Evolutionary conservation across 2,113 vertebrate species (phyloP).

Genomic region (Amphiprion ocellaris): DNA sequence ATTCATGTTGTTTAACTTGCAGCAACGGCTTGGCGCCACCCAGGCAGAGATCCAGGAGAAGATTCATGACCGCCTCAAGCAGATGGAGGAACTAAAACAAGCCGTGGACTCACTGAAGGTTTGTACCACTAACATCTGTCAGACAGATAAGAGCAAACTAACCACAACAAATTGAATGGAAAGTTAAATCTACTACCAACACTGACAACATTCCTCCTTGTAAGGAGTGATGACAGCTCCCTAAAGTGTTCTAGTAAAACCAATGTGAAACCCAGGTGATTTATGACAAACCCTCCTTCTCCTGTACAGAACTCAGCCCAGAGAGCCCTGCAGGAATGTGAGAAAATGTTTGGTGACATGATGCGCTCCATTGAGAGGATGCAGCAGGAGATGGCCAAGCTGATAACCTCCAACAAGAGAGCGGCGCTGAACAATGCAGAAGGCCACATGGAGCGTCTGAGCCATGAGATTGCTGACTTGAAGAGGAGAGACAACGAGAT

Average conservation of each 20-base stretch:
- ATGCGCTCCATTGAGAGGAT: constrained; percentile 86
- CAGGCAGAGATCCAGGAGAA: constrained; percentile 88
- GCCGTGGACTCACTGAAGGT: constrained; percentile 87
- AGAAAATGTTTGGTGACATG: constrained; percentile 87
- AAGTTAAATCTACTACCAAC: constrained; percentile 1
- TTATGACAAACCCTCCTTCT: constrained; percentile 7
- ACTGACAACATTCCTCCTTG: constrained; percentile 56
- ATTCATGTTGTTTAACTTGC: constrained; percentile 20
- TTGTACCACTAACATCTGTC: constrained; percentile 26
- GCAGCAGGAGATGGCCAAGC: constrained; percentile 87
- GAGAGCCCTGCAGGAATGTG: constrained; percentile 84
- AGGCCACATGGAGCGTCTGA: constrained; percentile 85
- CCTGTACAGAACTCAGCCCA: constrained; percentile 81
- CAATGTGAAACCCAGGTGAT: constrained; percentile 30
- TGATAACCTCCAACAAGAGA: constrained; percentile 85
- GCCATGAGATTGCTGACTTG: constrained; percentile 84
- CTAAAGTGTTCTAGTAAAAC: constrained; percentile 23
- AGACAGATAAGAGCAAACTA: constrained; percentile 39
- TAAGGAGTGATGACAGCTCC: constrained; percentile 22
- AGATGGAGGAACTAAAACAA: constrained; percentile 88
- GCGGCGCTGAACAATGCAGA: constrained; percentile 84
- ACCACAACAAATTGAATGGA: constrained; percentile 26
- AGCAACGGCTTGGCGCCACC: constrained; percentile 86
- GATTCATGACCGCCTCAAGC: constrained; percentile 86
- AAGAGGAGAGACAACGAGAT: constrained; percentile 85